These are phyloP conservation scores for Polydrusus tereticollis DNA, from an alignment of 2,888 invertebrate species.

Conservation along the genomic window DNA sequence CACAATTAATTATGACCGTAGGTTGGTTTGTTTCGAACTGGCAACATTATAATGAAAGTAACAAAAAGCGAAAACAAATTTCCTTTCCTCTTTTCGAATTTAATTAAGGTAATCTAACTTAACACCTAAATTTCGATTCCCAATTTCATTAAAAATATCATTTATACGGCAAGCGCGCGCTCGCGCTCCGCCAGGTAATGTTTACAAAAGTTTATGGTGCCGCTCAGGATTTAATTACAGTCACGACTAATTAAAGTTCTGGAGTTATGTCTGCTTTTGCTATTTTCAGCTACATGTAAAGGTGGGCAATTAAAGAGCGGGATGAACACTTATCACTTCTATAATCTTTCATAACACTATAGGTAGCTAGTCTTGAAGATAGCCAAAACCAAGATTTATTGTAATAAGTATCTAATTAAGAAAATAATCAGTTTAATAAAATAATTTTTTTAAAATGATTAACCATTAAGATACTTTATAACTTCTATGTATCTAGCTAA, in stretches of 20 bases:
- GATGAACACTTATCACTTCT: conserved; percentile 5
- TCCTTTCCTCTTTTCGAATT: conserved; percentile 3
- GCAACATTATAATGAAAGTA: not conserved
- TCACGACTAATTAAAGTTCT: conserved; percentile 44
- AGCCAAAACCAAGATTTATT: too few relatives aligned
- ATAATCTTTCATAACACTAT: not conserved
- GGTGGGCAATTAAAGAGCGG: conserved; percentile 24
- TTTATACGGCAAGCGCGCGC: conserved; percentile 20
- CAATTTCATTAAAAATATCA: conserved; percentile 21
- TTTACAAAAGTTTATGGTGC: conserved; percentile 31
- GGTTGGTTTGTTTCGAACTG: too few relatives aligned
- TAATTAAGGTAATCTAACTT: conserved; percentile 21
- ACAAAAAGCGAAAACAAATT: conserved; percentile 1
- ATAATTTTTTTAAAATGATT: too few relatives aligned
- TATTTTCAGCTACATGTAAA: conserved; percentile 27
- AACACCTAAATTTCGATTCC: conserved; percentile 22
- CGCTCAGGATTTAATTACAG: conserved; percentile 39
- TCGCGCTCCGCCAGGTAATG: conserved; percentile 15
- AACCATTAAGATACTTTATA: too few relatives aligned
- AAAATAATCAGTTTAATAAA: too few relatives aligned
- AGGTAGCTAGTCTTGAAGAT: not conserved
- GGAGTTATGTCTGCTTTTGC: conserved; percentile 35
- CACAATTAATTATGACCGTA: too few relatives aligned
- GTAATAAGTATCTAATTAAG: too few relatives aligned
- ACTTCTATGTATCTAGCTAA: too few relatives aligned